Evolutionary conservation across 2,888 invertebrate genomes (phyloP).

Genomic region (Axea sp.): DNA sequence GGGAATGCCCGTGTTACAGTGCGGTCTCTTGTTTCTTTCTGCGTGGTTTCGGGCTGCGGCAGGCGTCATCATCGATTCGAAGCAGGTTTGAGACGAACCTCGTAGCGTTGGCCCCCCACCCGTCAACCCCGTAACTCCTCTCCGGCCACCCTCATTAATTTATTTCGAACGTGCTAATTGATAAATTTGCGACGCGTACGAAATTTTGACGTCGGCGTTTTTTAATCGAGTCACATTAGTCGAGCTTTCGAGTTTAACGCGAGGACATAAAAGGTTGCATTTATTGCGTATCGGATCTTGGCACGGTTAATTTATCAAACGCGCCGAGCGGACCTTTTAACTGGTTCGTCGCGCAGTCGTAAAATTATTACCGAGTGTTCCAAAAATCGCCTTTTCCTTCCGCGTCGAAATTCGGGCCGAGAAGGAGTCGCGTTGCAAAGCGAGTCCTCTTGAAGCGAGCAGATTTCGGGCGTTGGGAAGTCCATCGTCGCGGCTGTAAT

Average conservation of each 20-base stretch:
- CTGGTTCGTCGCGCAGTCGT: conserved; percentile 27
- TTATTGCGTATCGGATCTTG: conserved; percentile 60
- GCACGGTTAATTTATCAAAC: conserved; percentile 59
- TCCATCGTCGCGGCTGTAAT: too few relatives aligned
- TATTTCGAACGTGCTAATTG: too few relatives aligned
- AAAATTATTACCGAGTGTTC: conserved; percentile 11
- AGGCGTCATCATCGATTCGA: too few relatives aligned
- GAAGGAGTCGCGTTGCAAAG: too few relatives aligned
- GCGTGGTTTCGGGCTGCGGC: too few relatives aligned
- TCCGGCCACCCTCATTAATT: too few relatives aligned
- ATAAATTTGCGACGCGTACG: conserved; percentile 15
- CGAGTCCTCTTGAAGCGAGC: too few relatives aligned
- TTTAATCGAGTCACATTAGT: conserved; percentile 56
- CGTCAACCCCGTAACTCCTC: too few relatives aligned
- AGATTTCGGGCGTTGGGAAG: too few relatives aligned
- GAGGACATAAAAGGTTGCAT: conserved; percentile 54
- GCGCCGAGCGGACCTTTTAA: conserved; percentile 51
- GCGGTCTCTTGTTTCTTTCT: conserved; percentile 75
- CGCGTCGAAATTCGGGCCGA: too few relatives aligned
- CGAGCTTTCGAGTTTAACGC: conserved; percentile 52
- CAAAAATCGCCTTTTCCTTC: not conserved
- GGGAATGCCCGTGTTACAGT: conserved; percentile 71
- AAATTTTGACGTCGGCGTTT: conserved; percentile 8
- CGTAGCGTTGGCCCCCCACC: too few relatives aligned
- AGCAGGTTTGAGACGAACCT: too few relatives aligned